These are phyloP conservation scores for Galbula dea DNA, from an alignment of 2,113 vertebrate genomes.

Conservation along the genomic window DNA sequence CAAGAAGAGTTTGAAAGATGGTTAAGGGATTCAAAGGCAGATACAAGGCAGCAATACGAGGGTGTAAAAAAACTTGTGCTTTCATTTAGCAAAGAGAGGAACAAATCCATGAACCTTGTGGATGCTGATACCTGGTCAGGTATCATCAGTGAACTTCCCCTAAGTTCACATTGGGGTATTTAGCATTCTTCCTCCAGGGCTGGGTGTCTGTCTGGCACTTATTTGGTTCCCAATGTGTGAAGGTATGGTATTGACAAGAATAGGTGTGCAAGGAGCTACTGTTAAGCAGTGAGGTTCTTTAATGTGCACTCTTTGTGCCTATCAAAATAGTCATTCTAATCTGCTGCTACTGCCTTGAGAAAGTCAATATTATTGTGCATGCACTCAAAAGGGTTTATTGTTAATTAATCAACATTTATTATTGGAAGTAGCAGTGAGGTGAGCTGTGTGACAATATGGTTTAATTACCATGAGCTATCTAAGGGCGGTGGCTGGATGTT, in stretches of 20 bases:
- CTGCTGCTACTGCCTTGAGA: background rate
- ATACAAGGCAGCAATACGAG: background rate
- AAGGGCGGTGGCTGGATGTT: background rate
- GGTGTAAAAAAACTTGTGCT: background rate
- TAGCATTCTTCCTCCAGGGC: rapidly evolving
- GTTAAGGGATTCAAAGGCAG: background rate
- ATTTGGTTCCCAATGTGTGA: background rate
- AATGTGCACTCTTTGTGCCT: background rate
- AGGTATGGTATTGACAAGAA: background rate
- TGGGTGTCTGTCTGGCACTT: background rate
- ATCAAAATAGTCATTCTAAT: background rate
- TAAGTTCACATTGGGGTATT: background rate
- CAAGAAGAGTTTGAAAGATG: background rate
- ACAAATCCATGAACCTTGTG: background rate
- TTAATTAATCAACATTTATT: background rate
- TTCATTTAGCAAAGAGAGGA: background rate
- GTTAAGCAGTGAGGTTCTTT: background rate
- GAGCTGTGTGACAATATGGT: background rate
- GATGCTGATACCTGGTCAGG: background rate
- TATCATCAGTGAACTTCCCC: too few species aligned
- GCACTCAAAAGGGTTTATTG: background rate
- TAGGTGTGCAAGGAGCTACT: background rate
- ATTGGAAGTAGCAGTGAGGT: background rate
- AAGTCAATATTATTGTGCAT: background rate
- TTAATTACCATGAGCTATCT: background rate